Conservation (phyloP, 2,888 invertebrate species). For the Meta bourneti region DNA sequence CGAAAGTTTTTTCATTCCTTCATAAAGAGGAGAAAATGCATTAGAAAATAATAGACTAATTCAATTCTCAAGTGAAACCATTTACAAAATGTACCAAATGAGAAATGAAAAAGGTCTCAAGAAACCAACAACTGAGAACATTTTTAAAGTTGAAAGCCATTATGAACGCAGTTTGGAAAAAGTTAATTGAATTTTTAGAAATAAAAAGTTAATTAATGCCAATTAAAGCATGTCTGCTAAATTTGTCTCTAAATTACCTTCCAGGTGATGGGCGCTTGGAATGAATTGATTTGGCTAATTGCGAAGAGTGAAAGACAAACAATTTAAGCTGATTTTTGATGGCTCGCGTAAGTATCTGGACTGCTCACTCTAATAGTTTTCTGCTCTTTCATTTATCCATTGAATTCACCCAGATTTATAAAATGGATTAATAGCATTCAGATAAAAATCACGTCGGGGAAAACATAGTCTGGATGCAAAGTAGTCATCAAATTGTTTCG, state of each 20-base stretch:
- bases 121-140: constrained; percentile 5
- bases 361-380: neutral
- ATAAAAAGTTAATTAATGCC: constrained; percentile 39
- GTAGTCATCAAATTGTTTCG: neutral
- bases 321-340: constrained; percentile 10
- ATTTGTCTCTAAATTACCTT: constrained; percentile 38
- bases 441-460: neutral
- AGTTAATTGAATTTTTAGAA: constrained; percentile 42
- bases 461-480: neutral
- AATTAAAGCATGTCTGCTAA: constrained; percentile 40
- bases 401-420: neutral
- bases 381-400: neutral
- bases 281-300: constrained; percentile 23
- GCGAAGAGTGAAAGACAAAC: constrained; percentile 1
- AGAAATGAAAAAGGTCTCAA: neutral
- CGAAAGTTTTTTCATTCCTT: constrained; percentile 6
- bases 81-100: constrained; percentile 5
- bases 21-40: neutral
- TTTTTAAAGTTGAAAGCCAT: constrained; percentile 16
- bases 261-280: constrained; percentile 27
- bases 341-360: neutral
- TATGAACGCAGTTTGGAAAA: constrained; percentile 10
- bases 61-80: constrained; percentile 2
- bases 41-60: constrained; percentile 2
- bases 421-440: neutral